Conservation (phyloP, 2,113 vertebrate genomes). For the Eubucco bourcierii region DNA sequence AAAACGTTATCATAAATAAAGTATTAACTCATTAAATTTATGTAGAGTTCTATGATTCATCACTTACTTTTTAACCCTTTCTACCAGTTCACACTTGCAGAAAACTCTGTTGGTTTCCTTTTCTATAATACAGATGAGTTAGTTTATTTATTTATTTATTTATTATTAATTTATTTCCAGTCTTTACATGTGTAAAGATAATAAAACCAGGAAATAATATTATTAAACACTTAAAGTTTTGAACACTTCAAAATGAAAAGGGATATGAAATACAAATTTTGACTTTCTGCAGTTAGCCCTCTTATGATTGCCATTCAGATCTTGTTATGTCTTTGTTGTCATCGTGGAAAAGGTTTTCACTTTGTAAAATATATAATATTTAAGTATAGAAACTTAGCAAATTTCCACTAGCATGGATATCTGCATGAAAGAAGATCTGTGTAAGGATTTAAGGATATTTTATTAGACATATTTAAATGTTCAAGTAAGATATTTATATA, state of each 20-base stretch:
- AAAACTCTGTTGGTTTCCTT: neutral
- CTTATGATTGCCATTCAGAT: neutral
- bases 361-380: neutral
- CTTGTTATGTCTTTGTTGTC: neutral
- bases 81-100: neutral
- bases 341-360: neutral
- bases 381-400: neutral
- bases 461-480: neutral
- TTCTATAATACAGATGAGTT: neutral
- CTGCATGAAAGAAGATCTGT: neutral
- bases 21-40: conserved; percentile 19
- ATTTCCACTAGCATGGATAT: neutral
- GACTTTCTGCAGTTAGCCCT: neutral
- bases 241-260: neutral
- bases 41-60: conserved; percentile 6
- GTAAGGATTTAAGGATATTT: neutral
- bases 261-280: neutral
- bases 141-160: too few species aligned
- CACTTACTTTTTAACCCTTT: conserved; percentile 14
- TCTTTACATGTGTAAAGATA: neutral
- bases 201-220: neutral
- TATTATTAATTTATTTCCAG: neutral
- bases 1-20: conserved; percentile 48
- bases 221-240: neutral
- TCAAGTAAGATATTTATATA: neutral